Conservation (phyloP, 2,113 vertebrate species). For the Paraplagusia blochii region DNA sequence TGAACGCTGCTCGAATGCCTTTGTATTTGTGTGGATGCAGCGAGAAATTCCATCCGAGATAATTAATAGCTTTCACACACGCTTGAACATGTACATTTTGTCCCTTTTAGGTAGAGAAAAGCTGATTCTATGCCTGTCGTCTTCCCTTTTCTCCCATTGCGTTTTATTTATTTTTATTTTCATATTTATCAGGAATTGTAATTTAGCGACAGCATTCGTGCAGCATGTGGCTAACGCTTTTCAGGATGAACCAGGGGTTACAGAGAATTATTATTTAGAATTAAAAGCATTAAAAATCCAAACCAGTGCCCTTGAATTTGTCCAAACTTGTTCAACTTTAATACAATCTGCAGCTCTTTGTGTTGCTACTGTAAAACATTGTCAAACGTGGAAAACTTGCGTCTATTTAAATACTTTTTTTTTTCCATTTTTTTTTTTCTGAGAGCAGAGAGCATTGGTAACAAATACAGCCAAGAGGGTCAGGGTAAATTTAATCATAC, state of each 20-base stretch:
- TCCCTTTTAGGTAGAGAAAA: slow-evolving; percentile 16
- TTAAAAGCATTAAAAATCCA: no score
- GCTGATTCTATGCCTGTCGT: slow-evolving; percentile 22
- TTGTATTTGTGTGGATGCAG: not conserved
- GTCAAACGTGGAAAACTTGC: no score
- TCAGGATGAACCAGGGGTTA: slow-evolving; percentile 57
- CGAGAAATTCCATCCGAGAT: slow-evolving; percentile 10
- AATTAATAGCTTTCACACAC: slow-evolving; percentile 38
- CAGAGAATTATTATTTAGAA: no score
- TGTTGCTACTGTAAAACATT: no score
- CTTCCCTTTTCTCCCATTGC: slow-evolving; percentile 38
- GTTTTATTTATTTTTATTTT: not conserved
- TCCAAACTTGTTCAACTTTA: no score
- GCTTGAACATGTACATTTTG: slow-evolving; percentile 46
- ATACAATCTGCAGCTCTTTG: no score
- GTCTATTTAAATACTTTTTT: no score
- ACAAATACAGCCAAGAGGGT: no score
- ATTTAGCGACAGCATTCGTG: slow-evolving; percentile 72
- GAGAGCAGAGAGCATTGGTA: no score
- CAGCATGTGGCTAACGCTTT: slow-evolving; percentile 59
- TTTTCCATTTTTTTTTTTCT: no score
- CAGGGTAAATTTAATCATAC: no score
- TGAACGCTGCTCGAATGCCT: slow-evolving; percentile 5
- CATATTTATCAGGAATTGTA: slow-evolving; percentile 69
- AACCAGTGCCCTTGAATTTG: no score